Conservation (phyloP, 1,140 invertebrate species). For the Heliconius nattereri region DNA sequence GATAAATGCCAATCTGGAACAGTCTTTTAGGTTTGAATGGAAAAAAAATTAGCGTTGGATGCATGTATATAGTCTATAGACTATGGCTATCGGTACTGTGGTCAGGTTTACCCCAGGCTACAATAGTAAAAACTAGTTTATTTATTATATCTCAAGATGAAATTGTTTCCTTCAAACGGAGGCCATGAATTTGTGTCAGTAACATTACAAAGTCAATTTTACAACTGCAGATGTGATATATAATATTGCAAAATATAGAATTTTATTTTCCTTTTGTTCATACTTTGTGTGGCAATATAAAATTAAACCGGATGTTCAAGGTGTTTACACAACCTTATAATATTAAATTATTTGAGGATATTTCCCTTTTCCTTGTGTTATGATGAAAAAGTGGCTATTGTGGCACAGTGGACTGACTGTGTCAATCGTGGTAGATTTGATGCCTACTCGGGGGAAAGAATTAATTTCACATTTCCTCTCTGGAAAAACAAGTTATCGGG, state of each 20-base stretch:
- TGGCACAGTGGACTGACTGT: too few species aligned
- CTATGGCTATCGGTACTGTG: too few species aligned
- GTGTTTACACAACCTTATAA: conserved; percentile 23
- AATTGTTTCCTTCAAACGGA: not conserved
- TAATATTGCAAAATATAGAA: not conserved
- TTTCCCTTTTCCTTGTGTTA: conserved; percentile 15
- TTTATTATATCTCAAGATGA: not conserved
- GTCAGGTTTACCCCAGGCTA: too few species aligned
- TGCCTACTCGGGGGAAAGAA: too few species aligned
- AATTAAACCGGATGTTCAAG: conserved; percentile 20
- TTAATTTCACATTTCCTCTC: too few species aligned
- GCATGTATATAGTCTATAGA: too few species aligned
- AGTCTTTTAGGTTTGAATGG: too few species aligned
- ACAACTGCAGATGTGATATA: not conserved
- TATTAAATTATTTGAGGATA: conserved; percentile 29
- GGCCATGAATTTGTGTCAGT: not conserved
- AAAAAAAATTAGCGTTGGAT: too few species aligned
- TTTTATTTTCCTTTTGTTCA: conserved; percentile 4
- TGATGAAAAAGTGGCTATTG: not conserved
- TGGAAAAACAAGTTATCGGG: too few species aligned
- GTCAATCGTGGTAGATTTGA: too few species aligned
- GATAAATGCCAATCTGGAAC: too few species aligned
- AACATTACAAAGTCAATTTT: conserved; percentile 7
- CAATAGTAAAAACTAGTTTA: not conserved
- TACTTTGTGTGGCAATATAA: not conserved